phyloP scores from a whole-genome alignment of 2,888 invertebrate species.

The Scaeva pyrastri region DNA sequence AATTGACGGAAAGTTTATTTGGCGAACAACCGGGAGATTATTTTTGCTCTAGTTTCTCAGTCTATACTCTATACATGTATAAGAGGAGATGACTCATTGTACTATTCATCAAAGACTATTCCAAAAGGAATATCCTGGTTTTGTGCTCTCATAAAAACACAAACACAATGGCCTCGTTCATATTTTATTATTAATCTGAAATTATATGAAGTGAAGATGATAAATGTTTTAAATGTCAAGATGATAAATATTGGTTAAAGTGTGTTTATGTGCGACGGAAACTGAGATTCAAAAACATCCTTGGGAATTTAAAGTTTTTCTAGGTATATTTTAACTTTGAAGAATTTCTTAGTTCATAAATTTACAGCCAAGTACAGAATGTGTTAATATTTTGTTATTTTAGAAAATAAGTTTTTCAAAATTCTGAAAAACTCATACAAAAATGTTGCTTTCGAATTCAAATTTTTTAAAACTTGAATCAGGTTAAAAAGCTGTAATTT shows the following conservation, averaged over 20 bases:
- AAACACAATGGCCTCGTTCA: slow-evolving; percentile 2
- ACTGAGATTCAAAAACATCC: too few relatives aligned
- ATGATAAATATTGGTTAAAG: neutral
- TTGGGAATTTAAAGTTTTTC: too few relatives aligned
- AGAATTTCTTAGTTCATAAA: too few relatives aligned
- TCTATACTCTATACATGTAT: too few relatives aligned
- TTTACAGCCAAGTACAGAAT: too few relatives aligned
- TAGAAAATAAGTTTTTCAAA: too few relatives aligned
- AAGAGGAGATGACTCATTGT: slow-evolving; percentile 10
- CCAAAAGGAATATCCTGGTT: neutral
- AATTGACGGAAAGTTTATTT: slow-evolving; percentile 37
- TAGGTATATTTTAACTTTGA: too few relatives aligned
- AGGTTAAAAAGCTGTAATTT: too few relatives aligned
- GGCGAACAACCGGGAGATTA: neutral
- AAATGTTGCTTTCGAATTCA: too few relatives aligned
- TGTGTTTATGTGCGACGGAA: neutral
- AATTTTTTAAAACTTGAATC: too few relatives aligned
- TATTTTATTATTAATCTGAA: slow-evolving; percentile 34
- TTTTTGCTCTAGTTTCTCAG: neutral
- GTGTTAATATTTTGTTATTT: too few relatives aligned
- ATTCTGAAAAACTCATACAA: too few relatives aligned
- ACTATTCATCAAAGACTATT: neutral
- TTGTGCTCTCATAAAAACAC: neutral
- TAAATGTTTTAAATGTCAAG: slow-evolving; percentile 45
- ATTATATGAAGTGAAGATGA: slow-evolving; percentile 53